These are phyloP conservation scores for Silvanus unidentatus DNA, from an alignment of 2,888 invertebrate genomes.

Conservation along the genomic window DNA sequence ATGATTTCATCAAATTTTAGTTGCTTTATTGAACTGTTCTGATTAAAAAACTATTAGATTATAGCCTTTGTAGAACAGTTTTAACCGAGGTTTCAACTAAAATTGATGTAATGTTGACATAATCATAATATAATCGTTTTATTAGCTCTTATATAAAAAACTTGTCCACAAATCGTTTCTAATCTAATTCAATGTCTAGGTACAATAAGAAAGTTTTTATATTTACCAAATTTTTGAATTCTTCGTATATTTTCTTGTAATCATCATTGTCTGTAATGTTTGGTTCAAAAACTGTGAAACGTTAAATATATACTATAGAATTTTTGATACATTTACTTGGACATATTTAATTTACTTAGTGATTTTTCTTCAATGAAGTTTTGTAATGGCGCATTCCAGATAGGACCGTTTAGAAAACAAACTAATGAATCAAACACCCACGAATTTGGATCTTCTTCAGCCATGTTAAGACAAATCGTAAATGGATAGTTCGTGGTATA, in stretches of 20 bases:
- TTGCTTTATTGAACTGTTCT: not conserved
- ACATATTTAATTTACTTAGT: conserved; percentile 58
- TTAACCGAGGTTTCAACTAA: no score
- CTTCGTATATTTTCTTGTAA: conserved; percentile 72
- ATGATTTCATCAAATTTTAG: not conserved
- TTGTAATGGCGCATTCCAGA: conserved; percentile 87
- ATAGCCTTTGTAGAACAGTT: no score
- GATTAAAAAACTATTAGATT: no score
- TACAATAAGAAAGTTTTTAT: not conserved
- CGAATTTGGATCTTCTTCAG: conserved; percentile 56
- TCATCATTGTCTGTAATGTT: conserved; percentile 62
- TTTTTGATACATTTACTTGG: conserved; percentile 4
- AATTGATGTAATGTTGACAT: no score
- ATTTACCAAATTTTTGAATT: conserved; percentile 79
- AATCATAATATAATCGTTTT: no score
- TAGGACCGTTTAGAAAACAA: conserved; percentile 84
- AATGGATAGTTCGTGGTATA: no score
- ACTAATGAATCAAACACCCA: conserved; percentile 92
- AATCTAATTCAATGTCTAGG: not conserved
- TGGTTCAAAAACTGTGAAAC: conserved; percentile 78
- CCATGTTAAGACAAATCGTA: not conserved
- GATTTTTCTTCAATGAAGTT: conserved; percentile 92
- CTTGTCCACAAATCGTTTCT: no score
- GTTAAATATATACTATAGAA: conserved; percentile 12
- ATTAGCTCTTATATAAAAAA: no score